These are phyloP conservation scores for Steinernema hermaphroditum DNA, from an alignment of 2,888 invertebrate genomes.

Conservation along the genomic window DNA sequence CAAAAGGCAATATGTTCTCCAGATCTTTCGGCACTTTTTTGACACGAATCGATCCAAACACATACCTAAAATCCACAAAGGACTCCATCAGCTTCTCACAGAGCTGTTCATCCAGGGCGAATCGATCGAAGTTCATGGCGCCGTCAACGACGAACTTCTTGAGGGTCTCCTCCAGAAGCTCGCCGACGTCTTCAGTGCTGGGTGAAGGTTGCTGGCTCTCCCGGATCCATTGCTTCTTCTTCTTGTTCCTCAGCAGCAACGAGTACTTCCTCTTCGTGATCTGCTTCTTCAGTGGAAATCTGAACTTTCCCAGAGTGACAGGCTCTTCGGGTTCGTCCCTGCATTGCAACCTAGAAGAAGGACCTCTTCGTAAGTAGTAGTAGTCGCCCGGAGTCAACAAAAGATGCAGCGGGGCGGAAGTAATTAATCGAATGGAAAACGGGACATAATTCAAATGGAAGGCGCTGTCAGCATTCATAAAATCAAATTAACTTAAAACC, in stretches of 20 bases:
- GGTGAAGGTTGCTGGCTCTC: not conserved
- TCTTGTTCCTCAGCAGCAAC: constrained; percentile 1
- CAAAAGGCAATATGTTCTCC: too few relatives aligned
- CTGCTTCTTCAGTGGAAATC: constrained; percentile 5
- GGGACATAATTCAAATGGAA: not conserved
- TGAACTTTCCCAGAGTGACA: not conserved
- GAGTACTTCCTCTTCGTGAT: not conserved
- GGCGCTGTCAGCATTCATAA: constrained; percentile 22
- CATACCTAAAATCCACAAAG: not conserved
- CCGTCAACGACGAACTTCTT: constrained; percentile 1
- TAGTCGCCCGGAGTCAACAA: too few relatives aligned
- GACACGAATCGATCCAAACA: too few relatives aligned
- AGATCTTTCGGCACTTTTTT: too few relatives aligned
- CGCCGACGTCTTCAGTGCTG: not conserved
- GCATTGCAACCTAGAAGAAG: not conserved
- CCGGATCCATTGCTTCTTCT: constrained; percentile 19
- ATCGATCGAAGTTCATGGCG: not conserved
- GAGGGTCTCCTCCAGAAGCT: constrained; percentile 6
- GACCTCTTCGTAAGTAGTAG: too few relatives aligned
- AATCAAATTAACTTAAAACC: constrained; percentile 24
- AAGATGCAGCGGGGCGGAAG: not conserved
- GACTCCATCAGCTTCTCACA: not conserved
- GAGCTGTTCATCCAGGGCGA: not conserved
- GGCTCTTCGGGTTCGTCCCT: not conserved
- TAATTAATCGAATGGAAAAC: not conserved